Conservation (phyloP, 2,888 invertebrate genomes). For the Tethea ocularis region DNA sequence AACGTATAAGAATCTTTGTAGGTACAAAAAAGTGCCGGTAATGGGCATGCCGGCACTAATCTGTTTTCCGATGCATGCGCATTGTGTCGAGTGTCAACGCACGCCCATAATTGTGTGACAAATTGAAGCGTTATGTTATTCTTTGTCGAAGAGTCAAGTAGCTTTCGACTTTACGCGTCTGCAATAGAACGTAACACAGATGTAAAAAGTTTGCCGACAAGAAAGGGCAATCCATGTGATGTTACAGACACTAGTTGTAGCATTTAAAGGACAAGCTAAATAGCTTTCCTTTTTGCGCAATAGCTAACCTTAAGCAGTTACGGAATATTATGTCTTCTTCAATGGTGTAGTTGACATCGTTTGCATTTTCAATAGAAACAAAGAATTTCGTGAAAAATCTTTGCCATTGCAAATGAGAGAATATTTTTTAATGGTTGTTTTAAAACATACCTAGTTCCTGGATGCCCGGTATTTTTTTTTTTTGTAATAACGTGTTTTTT, state of each 20-base stretch:
- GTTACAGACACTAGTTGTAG: conserved; percentile 6
- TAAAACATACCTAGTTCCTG: no score
- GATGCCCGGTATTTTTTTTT: no score
- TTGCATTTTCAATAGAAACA: background rate
- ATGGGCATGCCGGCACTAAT: conserved; percentile 37
- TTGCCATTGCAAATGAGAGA: no score
- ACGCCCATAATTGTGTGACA: conserved; percentile 43
- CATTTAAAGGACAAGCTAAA: conserved; percentile 7
- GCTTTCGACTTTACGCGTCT: conserved; percentile 8
- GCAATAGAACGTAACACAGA: background rate
- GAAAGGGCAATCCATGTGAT: background rate
- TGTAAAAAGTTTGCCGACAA: background rate
- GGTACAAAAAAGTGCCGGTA: conserved; percentile 21
- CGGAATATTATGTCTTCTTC: background rate
- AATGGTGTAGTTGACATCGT: background rate
- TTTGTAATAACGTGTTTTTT: no score
- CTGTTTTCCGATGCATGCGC: conserved; percentile 24
- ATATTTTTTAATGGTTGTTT: no score
- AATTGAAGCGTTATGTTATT: conserved; percentile 27
- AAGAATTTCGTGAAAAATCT: no score
- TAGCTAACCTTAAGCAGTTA: conserved; percentile 9
- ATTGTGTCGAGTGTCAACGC: conserved; percentile 43
- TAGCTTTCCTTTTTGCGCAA: conserved; percentile 15
- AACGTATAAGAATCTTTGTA: conserved; percentile 9
- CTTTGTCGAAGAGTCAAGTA: background rate